These are phyloP conservation scores for Leptura quadrifasciata DNA, from an alignment of 2,888 invertebrate genomes.

Conservation along the genomic window DNA sequence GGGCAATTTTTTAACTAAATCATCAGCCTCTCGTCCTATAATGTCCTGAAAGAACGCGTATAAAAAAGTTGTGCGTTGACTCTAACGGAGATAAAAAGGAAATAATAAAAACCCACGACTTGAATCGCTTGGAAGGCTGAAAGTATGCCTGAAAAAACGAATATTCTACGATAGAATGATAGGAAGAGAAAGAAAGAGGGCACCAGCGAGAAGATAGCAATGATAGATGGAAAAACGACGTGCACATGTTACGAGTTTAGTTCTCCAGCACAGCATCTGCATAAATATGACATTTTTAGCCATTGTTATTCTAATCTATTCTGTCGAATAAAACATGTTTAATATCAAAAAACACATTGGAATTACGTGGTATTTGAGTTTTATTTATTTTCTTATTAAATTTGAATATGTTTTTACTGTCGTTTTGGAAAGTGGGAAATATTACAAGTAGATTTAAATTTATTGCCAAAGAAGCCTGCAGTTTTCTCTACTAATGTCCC, in stretches of 20 bases:
- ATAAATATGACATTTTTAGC: conserved; percentile 64
- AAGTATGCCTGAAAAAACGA: conserved; percentile 31
- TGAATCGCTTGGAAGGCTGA: conserved; percentile 31
- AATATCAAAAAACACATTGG: conserved; percentile 56
- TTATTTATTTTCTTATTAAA: conserved; percentile 43
- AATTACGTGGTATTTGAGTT: conserved; percentile 54
- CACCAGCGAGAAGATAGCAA: conserved; percentile 56
- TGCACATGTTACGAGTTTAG: conserved; percentile 64
- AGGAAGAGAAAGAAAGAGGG: conserved; percentile 42
- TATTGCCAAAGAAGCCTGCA: conserved; percentile 8
- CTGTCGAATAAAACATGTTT: conserved; percentile 60
- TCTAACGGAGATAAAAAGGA: conserved; percentile 37
- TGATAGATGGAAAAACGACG: conserved; percentile 67
- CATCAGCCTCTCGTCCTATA: conserved; percentile 34
- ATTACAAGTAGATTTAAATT: conserved; percentile 20
- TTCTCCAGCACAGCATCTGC: conserved; percentile 60
- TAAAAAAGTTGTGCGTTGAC: conserved; percentile 39
- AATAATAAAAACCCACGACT: conserved; percentile 39
- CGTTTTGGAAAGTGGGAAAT: conserved; percentile 11
- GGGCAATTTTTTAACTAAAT: conserved; percentile 42
- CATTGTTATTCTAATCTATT: conserved; percentile 59
- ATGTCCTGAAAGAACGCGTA: conserved; percentile 22
- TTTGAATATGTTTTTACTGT: conserved; percentile 15
- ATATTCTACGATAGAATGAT: conserved; percentile 31
- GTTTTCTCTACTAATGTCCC: not conserved